phyloP scores from a whole-genome alignment of 2,888 invertebrate genomes.

The Plebejus melissa region DNA sequence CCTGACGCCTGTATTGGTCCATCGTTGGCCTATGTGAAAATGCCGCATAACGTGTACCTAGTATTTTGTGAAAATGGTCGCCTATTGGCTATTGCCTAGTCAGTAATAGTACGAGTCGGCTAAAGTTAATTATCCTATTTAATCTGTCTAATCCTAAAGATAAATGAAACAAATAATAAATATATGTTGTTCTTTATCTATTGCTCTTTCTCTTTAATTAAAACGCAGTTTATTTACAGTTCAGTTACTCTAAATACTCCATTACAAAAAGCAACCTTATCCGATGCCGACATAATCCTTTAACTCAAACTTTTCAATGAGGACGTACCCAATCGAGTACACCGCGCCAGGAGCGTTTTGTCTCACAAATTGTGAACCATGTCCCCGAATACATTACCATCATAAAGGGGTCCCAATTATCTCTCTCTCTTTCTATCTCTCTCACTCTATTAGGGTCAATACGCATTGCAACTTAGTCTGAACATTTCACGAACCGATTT shows the following conservation, averaged over 20 bases:
- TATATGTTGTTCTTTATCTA: neutral
- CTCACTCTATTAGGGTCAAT: neutral
- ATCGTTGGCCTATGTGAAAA: too few species aligned
- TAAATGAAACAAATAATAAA: too few species aligned
- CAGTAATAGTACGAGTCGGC: too few species aligned
- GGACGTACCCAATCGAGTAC: neutral
- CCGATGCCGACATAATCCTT: neutral
- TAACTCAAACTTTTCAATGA: neutral
- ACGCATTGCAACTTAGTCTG: neutral
- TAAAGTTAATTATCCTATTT: too few species aligned
- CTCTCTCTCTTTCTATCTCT: neutral
- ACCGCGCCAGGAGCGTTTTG: slow-evolving; percentile 1
- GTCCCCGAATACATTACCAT: neutral
- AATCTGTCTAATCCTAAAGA: too few species aligned
- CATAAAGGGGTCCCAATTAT: slow-evolving; percentile 11
- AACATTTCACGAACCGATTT: too few species aligned
- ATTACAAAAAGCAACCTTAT: neutral
- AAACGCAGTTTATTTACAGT: neutral
- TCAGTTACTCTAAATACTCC: neutral
- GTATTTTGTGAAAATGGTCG: too few species aligned
- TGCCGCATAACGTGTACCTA: too few species aligned
- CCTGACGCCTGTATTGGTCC: too few species aligned
- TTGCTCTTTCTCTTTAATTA: neutral
- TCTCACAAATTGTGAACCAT: neutral
- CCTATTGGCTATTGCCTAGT: too few species aligned